Evolutionary conservation across 2,113 vertebrate genomes (phyloP).

Genomic region (Panthera leo): DNA sequence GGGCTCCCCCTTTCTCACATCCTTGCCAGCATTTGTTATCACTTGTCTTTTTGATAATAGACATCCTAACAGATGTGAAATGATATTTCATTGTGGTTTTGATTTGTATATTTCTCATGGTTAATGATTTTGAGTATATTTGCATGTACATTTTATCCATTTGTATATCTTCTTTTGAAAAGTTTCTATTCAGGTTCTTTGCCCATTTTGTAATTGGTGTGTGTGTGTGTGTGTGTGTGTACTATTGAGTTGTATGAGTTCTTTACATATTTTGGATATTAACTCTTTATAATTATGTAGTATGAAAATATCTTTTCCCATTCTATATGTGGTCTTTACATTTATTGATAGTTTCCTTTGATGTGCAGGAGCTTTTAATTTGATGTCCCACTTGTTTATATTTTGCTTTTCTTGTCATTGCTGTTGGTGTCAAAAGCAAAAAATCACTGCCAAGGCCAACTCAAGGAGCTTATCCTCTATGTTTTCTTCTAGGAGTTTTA

Average conservation of each 20-base stretch:
- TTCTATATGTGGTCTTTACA: neutral
- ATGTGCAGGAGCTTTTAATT: neutral
- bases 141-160: neutral
- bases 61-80: neutral
- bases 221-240: too few species aligned
- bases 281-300: neutral
- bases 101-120: neutral
- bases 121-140: neutral
- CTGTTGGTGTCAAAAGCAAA: neutral
- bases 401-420: neutral
- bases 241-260: neutral
- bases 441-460: neutral
- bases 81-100: neutral
- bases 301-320: neutral
- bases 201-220: neutral
- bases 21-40: neutral
- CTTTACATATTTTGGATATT: neutral
- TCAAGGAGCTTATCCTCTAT: neutral
- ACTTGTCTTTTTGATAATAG: neutral
- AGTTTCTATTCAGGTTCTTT: neutral
- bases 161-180: neutral
- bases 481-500: neutral
- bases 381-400: neutral
- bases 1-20: neutral
- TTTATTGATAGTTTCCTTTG: neutral